phyloP scores from a whole-genome alignment of 2,797 vertebrate genomes.

The Myripristis jacobus region DNA sequence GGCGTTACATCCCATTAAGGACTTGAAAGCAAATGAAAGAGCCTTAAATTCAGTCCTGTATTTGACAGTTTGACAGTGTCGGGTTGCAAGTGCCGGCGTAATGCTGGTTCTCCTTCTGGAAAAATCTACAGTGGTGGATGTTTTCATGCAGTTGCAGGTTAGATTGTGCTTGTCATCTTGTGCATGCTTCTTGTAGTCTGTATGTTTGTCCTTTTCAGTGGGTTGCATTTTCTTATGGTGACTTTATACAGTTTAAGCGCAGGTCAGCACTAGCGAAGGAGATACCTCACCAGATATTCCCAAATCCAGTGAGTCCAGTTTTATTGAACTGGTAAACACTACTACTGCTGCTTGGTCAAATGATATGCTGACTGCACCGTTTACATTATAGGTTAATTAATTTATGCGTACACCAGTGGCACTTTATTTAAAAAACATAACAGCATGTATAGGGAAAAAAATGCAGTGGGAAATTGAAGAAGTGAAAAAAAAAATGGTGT shows the following conservation, averaged over 20 bases:
- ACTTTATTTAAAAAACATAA: not conserved
- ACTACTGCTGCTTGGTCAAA: too few species aligned
- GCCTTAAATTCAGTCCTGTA: too few species aligned
- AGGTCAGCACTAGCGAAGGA: not conserved
- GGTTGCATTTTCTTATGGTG: not conserved
- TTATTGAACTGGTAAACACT: not conserved
- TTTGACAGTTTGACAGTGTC: too few species aligned
- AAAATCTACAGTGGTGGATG: conserved; percentile 17
- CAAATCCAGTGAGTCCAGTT: not conserved
- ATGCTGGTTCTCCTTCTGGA: too few species aligned
- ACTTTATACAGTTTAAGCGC: not conserved
- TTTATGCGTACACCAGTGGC: not conserved
- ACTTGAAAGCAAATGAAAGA: too few species aligned
- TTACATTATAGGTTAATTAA: not conserved
- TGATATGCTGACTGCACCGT: too few species aligned
- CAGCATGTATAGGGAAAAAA: not conserved
- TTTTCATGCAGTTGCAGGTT: conserved; percentile 2
- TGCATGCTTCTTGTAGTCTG: conserved; percentile 6
- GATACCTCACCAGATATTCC: not conserved
- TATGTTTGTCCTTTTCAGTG: not conserved
- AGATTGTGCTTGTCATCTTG: conserved; percentile 21
- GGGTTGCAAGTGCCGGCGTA: too few species aligned
- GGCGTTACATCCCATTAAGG: too few species aligned
- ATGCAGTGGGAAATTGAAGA: not conserved
- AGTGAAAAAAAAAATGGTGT: too few species aligned